A percentile compares a stretch with the other conserved stretches of the same genome.
Conservation (phyloP, 2,888 invertebrate species). For the Tachina grossa region DNA sequence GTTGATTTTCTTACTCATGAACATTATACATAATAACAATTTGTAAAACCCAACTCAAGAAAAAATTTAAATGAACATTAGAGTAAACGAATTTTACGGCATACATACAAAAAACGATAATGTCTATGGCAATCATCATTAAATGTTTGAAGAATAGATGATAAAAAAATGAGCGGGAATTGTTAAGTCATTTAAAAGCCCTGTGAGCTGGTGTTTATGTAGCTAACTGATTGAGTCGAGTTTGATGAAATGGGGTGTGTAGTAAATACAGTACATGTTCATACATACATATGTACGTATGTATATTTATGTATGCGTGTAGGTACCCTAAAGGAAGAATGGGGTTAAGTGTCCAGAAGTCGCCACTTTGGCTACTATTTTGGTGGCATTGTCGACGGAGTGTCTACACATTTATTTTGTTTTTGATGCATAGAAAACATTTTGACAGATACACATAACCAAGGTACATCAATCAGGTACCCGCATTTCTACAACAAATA, state of each 20-base stretch:
- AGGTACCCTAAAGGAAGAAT: too few relatives aligned
- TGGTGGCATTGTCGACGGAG: too few relatives aligned
- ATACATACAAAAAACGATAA: constrained; percentile 79
- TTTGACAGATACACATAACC: too few relatives aligned
- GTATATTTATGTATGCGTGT: too few relatives aligned
- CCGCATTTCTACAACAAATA: too few relatives aligned
- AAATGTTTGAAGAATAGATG: constrained; percentile 59
- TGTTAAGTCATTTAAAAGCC: constrained; percentile 64
- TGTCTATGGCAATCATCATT: constrained; percentile 79
- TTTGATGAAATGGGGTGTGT: background rate
- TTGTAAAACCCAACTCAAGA: constrained; percentile 32
- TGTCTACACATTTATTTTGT: too few relatives aligned
- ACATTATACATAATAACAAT: constrained; percentile 33
- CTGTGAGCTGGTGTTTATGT: constrained; percentile 6
- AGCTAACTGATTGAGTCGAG: background rate
- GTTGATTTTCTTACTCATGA: constrained; percentile 58
- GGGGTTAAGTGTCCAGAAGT: too few relatives aligned
- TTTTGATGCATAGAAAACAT: too few relatives aligned
- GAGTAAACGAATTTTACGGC: constrained; percentile 75
- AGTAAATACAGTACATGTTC: background rate
- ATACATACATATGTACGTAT: background rate
- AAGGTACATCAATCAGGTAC: too few relatives aligned
- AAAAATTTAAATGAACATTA: constrained; percentile 79
- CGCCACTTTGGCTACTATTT: too few relatives aligned
- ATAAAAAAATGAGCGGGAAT: constrained; percentile 66